Percentiles rank a stretch among this genome's conserved stretches.
These are phyloP conservation scores for Ceyx melanurus DNA, from an alignment of 2,113 vertebrate genomes.

Conservation along the genomic window DNA sequence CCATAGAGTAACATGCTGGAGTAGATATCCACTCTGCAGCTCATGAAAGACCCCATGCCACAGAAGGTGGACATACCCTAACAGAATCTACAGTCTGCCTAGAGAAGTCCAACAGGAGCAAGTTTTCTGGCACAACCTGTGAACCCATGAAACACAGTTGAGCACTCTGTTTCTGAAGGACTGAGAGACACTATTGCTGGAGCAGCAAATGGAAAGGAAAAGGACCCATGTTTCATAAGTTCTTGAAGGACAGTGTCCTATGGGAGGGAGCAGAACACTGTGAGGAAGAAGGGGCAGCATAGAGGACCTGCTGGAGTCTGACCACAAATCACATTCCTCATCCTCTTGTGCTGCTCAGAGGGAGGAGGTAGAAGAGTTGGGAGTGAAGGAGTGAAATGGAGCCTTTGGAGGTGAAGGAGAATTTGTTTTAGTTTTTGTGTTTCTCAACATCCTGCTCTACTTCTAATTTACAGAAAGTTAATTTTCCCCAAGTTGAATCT, in stretches of 20 bases:
- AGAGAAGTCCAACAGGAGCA: not conserved
- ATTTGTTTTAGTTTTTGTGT: not conserved
- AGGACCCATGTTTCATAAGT: not conserved
- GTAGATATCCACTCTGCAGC: not conserved
- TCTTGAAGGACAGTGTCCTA: not conserved
- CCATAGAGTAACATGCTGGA: not conserved
- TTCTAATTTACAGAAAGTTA: not conserved
- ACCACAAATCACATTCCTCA: not conserved
- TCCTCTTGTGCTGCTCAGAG: fast-evolving
- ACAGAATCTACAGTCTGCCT: not conserved
- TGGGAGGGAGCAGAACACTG: not conserved
- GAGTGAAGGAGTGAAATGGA: not conserved
- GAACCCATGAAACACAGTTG: not conserved
- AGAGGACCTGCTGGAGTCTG: not conserved
- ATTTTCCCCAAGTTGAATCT: not conserved
- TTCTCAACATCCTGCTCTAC: not conserved
- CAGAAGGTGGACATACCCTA: not conserved
- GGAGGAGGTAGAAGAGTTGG: not conserved
- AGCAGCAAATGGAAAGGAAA: not conserved
- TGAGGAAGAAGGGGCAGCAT: not conserved
- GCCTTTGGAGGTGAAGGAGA: not conserved
- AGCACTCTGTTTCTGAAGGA: not conserved
- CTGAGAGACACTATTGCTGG: not conserved
- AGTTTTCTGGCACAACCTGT: not conserved
- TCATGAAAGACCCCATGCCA: not conserved